Evolutionary conservation across 2,113 vertebrate species (phyloP), one percentile per base, ranked within the genome.

Genomic region (Chascanopsetta lugubris): DNA sequence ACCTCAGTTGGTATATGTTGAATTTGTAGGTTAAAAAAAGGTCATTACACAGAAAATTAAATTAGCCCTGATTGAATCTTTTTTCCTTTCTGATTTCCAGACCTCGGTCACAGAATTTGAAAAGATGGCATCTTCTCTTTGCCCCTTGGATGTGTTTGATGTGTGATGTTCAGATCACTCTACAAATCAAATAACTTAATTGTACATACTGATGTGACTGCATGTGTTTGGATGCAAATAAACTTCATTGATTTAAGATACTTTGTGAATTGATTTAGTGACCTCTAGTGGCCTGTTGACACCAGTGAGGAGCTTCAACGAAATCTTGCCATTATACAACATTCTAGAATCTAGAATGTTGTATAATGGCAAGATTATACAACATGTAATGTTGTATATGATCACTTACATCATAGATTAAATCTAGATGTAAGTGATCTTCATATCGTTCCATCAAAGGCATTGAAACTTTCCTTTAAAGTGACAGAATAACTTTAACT

Each of bases 61-160:
- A 8, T 12, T 36, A 12, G 32, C 32, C 2, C 17, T 43, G 40
- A 18, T 5, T 45, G 42, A 20, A 20, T 20, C 17, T 54, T 20
- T 21, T 5, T 2, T 24, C 43, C 17, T 34, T 4, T 69, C 34
- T 54, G 20, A 7, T 42, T 72, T 79, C 51, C 46, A 93, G 92
- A 75, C 61, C 15, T 85, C 88, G 0, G 79, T 87, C 55, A 75
- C 66, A 27, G 84, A 92, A 61, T 87, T 91, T 75, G 77, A 89
- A 67, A 72, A 49, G 4, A 38, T 87, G 43, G 27, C 85, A 5
- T 75, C 84, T 22, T 80, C 86, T 54, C 79, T 90, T 47, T 68
- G 70, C 50, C 84, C 87, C 4, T 48, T 58, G 40, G 80, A 88
- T 51, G 66, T 77, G 9, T 87, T 89, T 45, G 77, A 85, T 62